These are phyloP conservation scores for Mya arenaria DNA, from an alignment of 1,140 invertebrate genomes.

Conservation along the genomic window DNA sequence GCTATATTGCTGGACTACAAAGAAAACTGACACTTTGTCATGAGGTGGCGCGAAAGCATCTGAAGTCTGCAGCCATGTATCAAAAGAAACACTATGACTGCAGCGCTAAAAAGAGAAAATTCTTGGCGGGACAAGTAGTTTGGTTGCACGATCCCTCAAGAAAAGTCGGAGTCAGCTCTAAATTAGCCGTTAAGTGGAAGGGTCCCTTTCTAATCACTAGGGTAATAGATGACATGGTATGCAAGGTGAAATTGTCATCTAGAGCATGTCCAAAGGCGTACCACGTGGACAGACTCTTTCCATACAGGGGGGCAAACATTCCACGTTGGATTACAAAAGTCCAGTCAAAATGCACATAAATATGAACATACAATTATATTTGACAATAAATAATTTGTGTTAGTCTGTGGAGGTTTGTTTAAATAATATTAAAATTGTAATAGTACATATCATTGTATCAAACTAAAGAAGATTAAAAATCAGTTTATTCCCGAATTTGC, in stretches of 20 bases:
- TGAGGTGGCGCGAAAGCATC: background rate
- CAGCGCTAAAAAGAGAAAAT: background rate
- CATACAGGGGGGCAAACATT: constrained; percentile 38
- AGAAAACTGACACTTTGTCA: background rate
- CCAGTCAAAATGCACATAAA: too few relatives aligned
- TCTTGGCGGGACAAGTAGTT: constrained; percentile 8
- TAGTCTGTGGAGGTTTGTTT: too few relatives aligned
- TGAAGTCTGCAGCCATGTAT: background rate
- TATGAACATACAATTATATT: too few relatives aligned
- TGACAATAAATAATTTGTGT: too few relatives aligned
- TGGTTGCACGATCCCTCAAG: constrained; percentile 27
- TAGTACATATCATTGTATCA: too few relatives aligned
- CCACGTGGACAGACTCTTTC: constrained; percentile 20
- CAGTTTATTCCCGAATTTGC: too few relatives aligned
- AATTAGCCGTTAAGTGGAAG: constrained; percentile 15
- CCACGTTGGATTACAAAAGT: constrained; percentile 28
- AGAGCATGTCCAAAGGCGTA: background rate
- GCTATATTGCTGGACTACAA: background rate
- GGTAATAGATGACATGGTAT: constrained; percentile 24
- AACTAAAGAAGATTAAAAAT: too few relatives aligned
- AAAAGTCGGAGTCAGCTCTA: background rate
- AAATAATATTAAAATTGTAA: too few relatives aligned
- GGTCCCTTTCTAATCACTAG: constrained; percentile 16
- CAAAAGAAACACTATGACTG: background rate
- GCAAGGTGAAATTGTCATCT: background rate